Percentiles rank a stretch among this genome's conserved stretches.
phyloP scores from a whole-genome alignment of 1,140 invertebrate genomes.

The Drosophila biarmipes region DNA sequence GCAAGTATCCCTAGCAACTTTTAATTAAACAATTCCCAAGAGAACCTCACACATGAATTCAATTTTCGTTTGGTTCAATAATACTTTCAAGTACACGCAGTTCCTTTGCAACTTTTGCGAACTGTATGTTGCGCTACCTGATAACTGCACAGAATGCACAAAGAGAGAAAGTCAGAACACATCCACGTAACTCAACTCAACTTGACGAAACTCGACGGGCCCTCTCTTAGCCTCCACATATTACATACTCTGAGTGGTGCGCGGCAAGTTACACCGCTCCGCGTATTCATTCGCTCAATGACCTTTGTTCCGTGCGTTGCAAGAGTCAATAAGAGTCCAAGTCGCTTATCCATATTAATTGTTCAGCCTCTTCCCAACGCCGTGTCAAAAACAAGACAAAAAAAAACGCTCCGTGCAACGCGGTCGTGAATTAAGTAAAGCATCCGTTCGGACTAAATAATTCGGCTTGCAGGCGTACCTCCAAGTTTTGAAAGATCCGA shows the following conservation, averaged over 20 bases:
- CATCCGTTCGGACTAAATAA: not conserved
- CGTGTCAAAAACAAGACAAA: slow-evolving; percentile 55
- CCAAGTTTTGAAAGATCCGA: not conserved
- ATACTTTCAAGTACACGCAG: no score
- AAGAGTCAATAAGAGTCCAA: slow-evolving; percentile 42
- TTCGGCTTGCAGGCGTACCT: not conserved
- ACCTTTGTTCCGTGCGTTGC: slow-evolving; percentile 75
- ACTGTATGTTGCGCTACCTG: not conserved
- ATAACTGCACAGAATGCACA: slow-evolving; percentile 32
- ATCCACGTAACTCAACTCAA: not conserved
- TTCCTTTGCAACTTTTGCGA: not conserved
- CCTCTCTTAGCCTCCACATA: not conserved
- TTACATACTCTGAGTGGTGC: slow-evolving; percentile 23
- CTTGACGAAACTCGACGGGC: slow-evolving; percentile 30
- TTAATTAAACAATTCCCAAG: no score
- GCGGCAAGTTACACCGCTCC: slow-evolving; percentile 58
- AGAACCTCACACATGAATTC: no score
- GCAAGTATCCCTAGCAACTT: no score
- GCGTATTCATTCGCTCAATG: slow-evolving; percentile 71
- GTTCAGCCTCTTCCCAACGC: slow-evolving; percentile 71
- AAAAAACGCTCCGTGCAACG: not conserved
- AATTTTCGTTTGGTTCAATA: no score
- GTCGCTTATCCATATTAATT: not conserved
- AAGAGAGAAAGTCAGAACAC: slow-evolving; percentile 4
- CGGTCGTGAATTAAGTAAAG: not conserved